Conservation (phyloP, 2,113 vertebrate genomes). For the Eurypyga helias region DNA sequence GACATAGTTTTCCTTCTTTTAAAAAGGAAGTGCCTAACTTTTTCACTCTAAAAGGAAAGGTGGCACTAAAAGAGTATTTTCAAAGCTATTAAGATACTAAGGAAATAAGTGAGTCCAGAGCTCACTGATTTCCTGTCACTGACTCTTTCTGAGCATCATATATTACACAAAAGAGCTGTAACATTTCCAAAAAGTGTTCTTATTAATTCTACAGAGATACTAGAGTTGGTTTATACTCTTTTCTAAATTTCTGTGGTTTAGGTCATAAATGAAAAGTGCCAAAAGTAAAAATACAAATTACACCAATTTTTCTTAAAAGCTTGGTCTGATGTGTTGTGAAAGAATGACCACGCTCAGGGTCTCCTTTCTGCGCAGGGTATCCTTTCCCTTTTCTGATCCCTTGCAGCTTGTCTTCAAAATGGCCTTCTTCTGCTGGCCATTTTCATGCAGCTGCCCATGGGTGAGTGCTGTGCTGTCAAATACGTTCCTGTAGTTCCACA, state of each 20-base stretch:
- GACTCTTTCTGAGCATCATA: background rate
- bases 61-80: background rate
- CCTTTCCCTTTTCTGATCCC: background rate
- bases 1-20: background rate
- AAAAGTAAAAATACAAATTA: background rate
- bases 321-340: background rate
- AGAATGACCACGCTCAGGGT: background rate
- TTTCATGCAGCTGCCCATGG: background rate
- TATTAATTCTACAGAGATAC: background rate
- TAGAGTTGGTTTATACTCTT: background rate
- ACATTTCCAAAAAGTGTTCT: background rate
- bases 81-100: background rate
- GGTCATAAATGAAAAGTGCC: background rate
- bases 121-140: background rate
- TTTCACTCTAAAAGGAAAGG: background rate
- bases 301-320: background rate
- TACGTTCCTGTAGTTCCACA: background rate
- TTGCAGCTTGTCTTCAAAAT: background rate
- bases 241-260: background rate
- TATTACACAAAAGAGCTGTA: background rate
- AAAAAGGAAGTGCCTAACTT: background rate
- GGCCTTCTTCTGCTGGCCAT: background rate
- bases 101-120: background rate
- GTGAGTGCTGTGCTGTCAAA: background rate
- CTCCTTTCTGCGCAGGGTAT: background rate